Evolutionary conservation across 2,888 invertebrate species (phyloP).

Genomic region (Archips crataeganus): DNA sequence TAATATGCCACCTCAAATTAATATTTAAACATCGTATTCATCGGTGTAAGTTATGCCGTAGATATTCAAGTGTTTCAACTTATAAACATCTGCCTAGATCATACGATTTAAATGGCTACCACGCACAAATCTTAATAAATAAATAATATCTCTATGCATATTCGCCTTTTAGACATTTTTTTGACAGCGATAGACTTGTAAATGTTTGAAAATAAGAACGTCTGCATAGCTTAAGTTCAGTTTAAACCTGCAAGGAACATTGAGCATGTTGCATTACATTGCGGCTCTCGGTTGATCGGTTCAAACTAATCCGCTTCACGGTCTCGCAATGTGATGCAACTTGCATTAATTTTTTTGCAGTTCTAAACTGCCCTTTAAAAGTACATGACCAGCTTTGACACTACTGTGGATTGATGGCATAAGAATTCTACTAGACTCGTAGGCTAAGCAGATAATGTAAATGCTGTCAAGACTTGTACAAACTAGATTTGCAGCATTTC

Average conservation of each 20-base stretch:
- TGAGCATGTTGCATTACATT: no score
- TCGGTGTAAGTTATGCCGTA: neutral
- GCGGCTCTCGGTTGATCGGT: no score
- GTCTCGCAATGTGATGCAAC: no score
- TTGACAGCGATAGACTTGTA: no score
- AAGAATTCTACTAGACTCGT: neutral
- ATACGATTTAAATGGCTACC: conserved; percentile 19
- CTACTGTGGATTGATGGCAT: neutral
- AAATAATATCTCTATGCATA: neutral
- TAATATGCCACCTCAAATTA: neutral
- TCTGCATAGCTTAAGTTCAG: neutral
- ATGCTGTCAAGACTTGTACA: neutral
- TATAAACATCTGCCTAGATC: conserved; percentile 16
- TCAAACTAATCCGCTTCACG: no score
- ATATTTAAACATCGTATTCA: neutral
- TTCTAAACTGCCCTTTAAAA: no score
- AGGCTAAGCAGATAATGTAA: neutral
- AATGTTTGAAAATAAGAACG: neutral
- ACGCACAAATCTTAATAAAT: conserved; percentile 32
- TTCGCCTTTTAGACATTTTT: neutral
- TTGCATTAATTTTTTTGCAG: no score
- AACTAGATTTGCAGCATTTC: neutral
- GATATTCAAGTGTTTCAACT: neutral
- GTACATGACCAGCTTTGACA: neutral
- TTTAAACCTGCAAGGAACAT: no score